Conservation (phyloP, 2,888 invertebrate genomes). For the Pristionchus fissidentatus region DNA sequence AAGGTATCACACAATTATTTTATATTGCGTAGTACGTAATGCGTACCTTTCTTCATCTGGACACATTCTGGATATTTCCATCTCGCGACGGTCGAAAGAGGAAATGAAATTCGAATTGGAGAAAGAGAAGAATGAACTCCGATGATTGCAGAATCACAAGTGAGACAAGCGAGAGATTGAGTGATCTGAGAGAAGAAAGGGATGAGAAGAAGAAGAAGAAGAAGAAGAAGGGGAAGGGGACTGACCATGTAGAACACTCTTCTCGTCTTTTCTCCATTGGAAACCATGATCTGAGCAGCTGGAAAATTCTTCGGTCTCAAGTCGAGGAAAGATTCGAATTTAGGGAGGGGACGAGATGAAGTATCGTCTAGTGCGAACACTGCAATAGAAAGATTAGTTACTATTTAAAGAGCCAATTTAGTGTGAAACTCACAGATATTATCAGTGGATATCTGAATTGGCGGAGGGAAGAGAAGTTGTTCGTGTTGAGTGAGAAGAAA, state of each 20-base stretch:
- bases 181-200: constrained; percentile 49
- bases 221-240: too few species aligned
- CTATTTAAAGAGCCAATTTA: neutral
- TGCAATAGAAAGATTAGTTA: constrained; percentile 46
- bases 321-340: constrained; percentile 66
- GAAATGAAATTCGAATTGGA: constrained; percentile 59
- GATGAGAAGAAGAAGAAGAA: too few species aligned
- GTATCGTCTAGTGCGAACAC: constrained; percentile 63
- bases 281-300: neutral
- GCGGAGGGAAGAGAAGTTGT: constrained; percentile 25
- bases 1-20: neutral
- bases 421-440: constrained; percentile 21
- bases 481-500: constrained; percentile 24
- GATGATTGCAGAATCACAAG: constrained; percentile 37
- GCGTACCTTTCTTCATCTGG: constrained; percentile 45
- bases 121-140: constrained; percentile 57
- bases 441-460: constrained; percentile 3
- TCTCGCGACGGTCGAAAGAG: constrained; percentile 61
- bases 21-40: neutral
- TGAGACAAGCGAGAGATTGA: neutral
- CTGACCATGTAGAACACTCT: constrained; percentile 44
- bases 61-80: constrained; percentile 72
- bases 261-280: constrained; percentile 14
- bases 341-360: constrained; percentile 60
- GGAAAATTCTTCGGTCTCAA: constrained; percentile 51